A percentile compares a stretch with the other conserved stretches of the same genome.
Evolutionary conservation across 2,888 invertebrate genomes (phyloP).

Genomic region (Eurois occulta): DNA sequence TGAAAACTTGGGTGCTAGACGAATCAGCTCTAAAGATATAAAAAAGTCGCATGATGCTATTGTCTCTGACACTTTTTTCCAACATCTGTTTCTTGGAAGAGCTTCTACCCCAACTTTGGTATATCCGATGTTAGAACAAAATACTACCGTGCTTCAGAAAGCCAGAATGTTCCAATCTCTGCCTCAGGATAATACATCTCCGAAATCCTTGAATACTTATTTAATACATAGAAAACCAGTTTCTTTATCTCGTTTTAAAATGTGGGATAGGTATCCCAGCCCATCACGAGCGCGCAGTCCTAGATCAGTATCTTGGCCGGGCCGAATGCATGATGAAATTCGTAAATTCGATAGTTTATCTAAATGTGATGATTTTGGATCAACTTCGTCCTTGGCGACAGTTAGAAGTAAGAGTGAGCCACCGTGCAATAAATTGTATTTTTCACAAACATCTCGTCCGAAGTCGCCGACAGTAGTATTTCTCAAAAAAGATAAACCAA

Average conservation of each 20-base stretch:
- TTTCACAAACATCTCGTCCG: slow-evolving; percentile 88
- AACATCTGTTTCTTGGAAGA: slow-evolving; percentile 92
- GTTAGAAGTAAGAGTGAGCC: slow-evolving; percentile 92
- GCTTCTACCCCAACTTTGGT: slow-evolving; percentile 70
- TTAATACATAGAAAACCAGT: slow-evolving; percentile 93
- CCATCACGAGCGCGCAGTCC: slow-evolving; percentile 90
- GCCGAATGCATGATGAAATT: slow-evolving; percentile 89
- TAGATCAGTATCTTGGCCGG: slow-evolving; percentile 91
- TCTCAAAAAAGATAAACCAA: slow-evolving; percentile 77
- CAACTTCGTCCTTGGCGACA: slow-evolving; percentile 86
- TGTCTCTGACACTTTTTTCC: slow-evolving; percentile 92
- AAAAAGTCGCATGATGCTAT: slow-evolving; percentile 91
- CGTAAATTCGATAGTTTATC: slow-evolving; percentile 87
- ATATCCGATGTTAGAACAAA: slow-evolving; percentile 80
- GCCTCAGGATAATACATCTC: slow-evolving; percentile 84
- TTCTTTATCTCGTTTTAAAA: slow-evolving; percentile 93
- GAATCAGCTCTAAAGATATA: slow-evolving; percentile 85
- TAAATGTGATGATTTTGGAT: slow-evolving; percentile 84
- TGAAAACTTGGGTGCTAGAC: slow-evolving; percentile 74
- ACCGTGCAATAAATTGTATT: slow-evolving; percentile 89
- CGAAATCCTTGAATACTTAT: slow-evolving; percentile 92
- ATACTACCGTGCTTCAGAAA: slow-evolving; percentile 92
- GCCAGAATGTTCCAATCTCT: slow-evolving; percentile 92
- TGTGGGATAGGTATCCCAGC: slow-evolving; percentile 91
- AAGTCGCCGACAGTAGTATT: slow-evolving; percentile 85